Conservation (phyloP, 2,797 vertebrate genomes). For the Discoglossus pictus region DNA sequence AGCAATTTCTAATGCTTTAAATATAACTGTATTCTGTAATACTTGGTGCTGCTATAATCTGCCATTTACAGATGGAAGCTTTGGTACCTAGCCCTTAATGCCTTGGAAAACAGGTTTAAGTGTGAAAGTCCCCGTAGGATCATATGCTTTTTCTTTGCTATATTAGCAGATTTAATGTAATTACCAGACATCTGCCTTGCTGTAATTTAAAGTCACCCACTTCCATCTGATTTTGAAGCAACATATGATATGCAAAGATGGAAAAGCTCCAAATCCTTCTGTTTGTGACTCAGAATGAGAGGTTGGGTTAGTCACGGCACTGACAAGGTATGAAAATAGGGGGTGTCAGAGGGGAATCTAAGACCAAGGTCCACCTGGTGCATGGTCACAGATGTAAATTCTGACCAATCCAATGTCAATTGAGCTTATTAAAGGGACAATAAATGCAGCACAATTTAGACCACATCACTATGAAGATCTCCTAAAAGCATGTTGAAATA, state of each 20-base stretch:
- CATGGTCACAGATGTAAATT: too few relatives aligned
- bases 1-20: not conserved
- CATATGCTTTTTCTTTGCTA: slow-evolving; percentile 26
- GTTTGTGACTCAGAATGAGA: not conserved
- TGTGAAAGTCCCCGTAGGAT: slow-evolving; percentile 21
- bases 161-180: slow-evolving; percentile 40
- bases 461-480: too few relatives aligned
- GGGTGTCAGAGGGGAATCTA: too few relatives aligned
- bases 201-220: slow-evolving; percentile 29
- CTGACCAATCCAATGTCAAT: too few relatives aligned
- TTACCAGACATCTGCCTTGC: slow-evolving; percentile 30
- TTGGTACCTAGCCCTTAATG: slow-evolving; percentile 3
- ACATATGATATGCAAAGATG: slow-evolving; percentile 16
- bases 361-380: too few relatives aligned
- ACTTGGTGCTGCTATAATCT: not conserved
- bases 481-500: too few relatives aligned
- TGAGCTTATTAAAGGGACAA: too few relatives aligned
- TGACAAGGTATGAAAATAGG: too few relatives aligned
- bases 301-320: not conserved
- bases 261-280: not conserved
- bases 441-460: too few relatives aligned
- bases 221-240: slow-evolving; percentile 15
- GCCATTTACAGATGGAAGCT: not conserved
- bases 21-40: not conserved
- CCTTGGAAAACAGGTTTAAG: slow-evolving; percentile 12